A percentile compares a stretch with the other conserved stretches of the same genome.
These are phyloP conservation scores for Diprion similis DNA, from an alignment of 1,140 invertebrate species.

Conservation along the genomic window DNA sequence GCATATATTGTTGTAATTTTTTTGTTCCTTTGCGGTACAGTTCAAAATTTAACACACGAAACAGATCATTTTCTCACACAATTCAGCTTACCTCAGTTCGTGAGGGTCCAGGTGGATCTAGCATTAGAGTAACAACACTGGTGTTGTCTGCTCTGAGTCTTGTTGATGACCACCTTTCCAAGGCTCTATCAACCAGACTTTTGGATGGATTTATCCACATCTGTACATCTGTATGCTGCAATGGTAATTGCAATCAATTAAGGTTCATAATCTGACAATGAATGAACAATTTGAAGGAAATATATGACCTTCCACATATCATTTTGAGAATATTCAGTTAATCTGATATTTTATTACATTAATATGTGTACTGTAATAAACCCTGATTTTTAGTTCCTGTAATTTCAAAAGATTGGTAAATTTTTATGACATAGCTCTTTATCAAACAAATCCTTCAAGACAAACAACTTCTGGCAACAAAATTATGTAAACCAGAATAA, in stretches of 20 bases:
- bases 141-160: slow-evolving; percentile 94
- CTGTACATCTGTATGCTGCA: slow-evolving; percentile 49
- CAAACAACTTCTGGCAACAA: slow-evolving; percentile 8
- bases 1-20: too few relatives aligned
- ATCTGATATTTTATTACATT: too few relatives aligned
- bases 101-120: slow-evolving; percentile 89
- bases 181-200: slow-evolving; percentile 84
- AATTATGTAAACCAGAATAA: slow-evolving; percentile 7
- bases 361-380: background rate
- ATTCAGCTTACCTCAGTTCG: slow-evolving; percentile 64
- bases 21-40: too few relatives aligned
- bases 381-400: slow-evolving; percentile 12
- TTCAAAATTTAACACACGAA: too few relatives aligned
- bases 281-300: too few relatives aligned
- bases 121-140: slow-evolving; percentile 90
- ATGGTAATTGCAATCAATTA: slow-evolving; percentile 14
- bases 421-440: slow-evolving; percentile 21
- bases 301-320: too few relatives aligned
- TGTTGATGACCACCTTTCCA: slow-evolving; percentile 79
- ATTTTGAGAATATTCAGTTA: too few relatives aligned
- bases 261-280: too few relatives aligned
- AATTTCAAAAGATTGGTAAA: slow-evolving; percentile 18
- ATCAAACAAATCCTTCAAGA: slow-evolving; percentile 14
- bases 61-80: background rate
- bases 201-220: slow-evolving; percentile 91